Evolutionary conservation across 1,140 invertebrate genomes (phyloP).

Genomic region (Oryctes rhinoceros): DNA sequence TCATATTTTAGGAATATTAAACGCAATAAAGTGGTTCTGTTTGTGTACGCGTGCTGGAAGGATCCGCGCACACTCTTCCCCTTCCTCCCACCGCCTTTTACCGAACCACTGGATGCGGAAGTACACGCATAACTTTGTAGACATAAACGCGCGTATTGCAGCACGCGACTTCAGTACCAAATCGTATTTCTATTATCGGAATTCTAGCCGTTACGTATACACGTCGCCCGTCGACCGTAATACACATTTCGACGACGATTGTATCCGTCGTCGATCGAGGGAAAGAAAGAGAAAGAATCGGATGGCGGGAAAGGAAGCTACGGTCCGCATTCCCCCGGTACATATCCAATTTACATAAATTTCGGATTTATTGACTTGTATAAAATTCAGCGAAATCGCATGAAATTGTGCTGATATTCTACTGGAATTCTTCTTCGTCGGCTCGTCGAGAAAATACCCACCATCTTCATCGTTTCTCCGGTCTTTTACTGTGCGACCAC

Average conservation of each 20-base stretch:
- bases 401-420: constrained; percentile 27
- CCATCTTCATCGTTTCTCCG: too few relatives aligned
- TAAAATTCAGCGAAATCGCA: constrained; percentile 7
- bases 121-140: background rate
- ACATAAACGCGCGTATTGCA: background rate
- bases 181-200: constrained; percentile 11
- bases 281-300: too few relatives aligned
- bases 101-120: too few relatives aligned
- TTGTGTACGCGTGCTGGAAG: too few relatives aligned
- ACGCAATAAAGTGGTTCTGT: too few relatives aligned
- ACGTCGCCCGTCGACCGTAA: background rate
- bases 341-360: constrained; percentile 29
- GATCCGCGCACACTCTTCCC: too few relatives aligned
- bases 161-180: background rate
- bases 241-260: background rate
- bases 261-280: background rate
- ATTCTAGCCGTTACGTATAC: background rate
- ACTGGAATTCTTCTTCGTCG: background rate
- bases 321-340: background rate
- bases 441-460: background rate
- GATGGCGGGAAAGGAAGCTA: too few relatives aligned
- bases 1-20: too few relatives aligned
- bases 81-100: too few relatives aligned
- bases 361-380: constrained; percentile 33
- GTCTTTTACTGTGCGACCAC: too few relatives aligned